Percentiles rank a stretch among this genome's conserved stretches.
phyloP scores from a whole-genome alignment of 2,888 invertebrate species.

The Toxonevra muliebris region DNA sequence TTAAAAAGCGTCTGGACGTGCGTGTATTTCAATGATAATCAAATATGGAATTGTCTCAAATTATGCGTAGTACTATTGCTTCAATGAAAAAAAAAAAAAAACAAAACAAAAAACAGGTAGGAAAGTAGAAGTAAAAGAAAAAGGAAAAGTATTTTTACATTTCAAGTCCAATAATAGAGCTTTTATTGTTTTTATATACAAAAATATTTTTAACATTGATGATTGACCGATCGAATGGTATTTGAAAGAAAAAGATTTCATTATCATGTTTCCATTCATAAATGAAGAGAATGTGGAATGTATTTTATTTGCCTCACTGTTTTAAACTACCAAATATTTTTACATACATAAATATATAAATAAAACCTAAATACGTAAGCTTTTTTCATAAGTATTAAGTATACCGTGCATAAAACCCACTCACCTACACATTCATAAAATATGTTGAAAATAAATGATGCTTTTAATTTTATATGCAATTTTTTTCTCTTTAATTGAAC shows the following conservation, averaged over 20 bases:
- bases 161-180: slow-evolving; percentile 4
- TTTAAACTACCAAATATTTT: slow-evolving; percentile 15
- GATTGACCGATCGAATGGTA: not conserved
- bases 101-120: too few species aligned
- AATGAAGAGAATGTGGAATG: too few species aligned
- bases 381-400: too few species aligned
- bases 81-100: too few species aligned
- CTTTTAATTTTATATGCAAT: too few species aligned
- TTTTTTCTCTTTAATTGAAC: too few species aligned
- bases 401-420: too few species aligned
- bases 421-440: too few species aligned
- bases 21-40: not conserved
- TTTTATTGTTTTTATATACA: slow-evolving; percentile 7
- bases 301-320: not conserved
- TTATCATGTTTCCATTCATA: not conserved
- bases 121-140: not conserved
- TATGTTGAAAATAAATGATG: too few species aligned
- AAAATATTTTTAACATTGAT: not conserved
- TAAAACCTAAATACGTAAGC: too few species aligned
- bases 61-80: not conserved
- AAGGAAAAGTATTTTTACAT: not conserved
- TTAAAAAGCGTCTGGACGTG: slow-evolving; percentile 39
- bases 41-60: not conserved
- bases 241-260: not conserved
- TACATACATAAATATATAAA: not conserved